These are phyloP conservation scores for Ophion slaviceki DNA, from an alignment of 2,888 invertebrate genomes.

Conservation along the genomic window DNA sequence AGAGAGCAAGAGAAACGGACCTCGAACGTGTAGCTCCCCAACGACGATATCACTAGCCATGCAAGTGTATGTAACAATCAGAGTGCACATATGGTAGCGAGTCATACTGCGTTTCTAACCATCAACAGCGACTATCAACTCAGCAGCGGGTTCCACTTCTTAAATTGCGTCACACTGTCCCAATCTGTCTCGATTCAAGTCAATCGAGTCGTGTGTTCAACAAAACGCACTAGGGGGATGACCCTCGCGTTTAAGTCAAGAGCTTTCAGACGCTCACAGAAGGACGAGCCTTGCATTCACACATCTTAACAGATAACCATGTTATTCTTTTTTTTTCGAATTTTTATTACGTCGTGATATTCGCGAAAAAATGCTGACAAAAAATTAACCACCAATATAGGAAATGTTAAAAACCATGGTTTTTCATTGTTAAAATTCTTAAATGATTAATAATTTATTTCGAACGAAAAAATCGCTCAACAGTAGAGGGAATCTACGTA, in stretches of 20 bases:
- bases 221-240: slow-evolving; percentile 16
- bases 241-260: slow-evolving; percentile 8
- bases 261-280: slow-evolving; percentile 2
- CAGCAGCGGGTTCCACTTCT: slow-evolving; percentile 49
- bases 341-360: background rate
- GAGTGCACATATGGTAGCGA: slow-evolving; percentile 1
- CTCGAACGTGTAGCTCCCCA: slow-evolving; percentile 2
- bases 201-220: slow-evolving; percentile 51
- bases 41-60: background rate
- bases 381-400: background rate
- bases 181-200: slow-evolving; percentile 62
- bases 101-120: background rate
- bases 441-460: too few relatives aligned
- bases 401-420: too few relatives aligned
- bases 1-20: background rate
- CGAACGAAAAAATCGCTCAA: too few relatives aligned
- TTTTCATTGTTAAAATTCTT: too few relatives aligned
- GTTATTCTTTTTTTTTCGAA: background rate
- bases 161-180: slow-evolving; percentile 60
- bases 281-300: background rate
- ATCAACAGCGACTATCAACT: slow-evolving; percentile 13
- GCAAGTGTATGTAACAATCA: slow-evolving; percentile 30
- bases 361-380: background rate
- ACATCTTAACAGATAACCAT: background rate
- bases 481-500: too few relatives aligned